Evolutionary conservation across 2,113 vertebrate species (phyloP).

Genomic region (Herpetotheres cachinnans): DNA sequence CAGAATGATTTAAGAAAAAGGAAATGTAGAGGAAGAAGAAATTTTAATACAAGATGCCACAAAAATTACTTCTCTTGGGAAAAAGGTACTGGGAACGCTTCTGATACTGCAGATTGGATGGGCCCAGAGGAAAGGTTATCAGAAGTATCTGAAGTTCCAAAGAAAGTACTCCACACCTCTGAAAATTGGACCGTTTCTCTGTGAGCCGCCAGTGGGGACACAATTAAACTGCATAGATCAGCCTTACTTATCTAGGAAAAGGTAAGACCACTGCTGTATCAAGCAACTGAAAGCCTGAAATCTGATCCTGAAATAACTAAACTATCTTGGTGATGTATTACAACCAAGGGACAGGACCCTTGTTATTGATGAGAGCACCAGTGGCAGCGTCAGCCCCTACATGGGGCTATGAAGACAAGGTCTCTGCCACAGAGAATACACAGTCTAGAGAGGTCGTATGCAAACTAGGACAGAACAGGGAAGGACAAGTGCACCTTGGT

Average conservation of each 20-base stretch:
- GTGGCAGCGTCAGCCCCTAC: background rate
- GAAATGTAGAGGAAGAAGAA: background rate
- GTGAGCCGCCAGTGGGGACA: background rate
- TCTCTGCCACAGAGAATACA: background rate
- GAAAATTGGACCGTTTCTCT: background rate
- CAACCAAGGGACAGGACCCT: background rate
- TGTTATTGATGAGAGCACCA: background rate
- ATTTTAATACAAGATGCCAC: background rate
- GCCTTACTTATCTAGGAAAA: background rate
- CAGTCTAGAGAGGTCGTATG: background rate
- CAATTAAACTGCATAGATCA: background rate
- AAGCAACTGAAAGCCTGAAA: background rate
- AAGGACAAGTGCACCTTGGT: background rate
- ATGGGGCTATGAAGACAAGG: background rate
- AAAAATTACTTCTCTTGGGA: background rate
- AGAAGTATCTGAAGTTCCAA: background rate
- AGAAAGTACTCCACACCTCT: background rate
- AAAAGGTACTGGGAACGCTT: background rate
- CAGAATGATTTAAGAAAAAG: background rate
- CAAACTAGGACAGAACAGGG: background rate
- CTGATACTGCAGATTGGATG: background rate
- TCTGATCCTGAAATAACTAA: background rate
- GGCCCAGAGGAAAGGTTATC: background rate
- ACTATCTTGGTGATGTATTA: background rate
- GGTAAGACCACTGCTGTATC: background rate